These are phyloP conservation scores for Tenebrio molitor DNA, from an alignment of 1,140 invertebrate species.

Conservation along the genomic window DNA sequence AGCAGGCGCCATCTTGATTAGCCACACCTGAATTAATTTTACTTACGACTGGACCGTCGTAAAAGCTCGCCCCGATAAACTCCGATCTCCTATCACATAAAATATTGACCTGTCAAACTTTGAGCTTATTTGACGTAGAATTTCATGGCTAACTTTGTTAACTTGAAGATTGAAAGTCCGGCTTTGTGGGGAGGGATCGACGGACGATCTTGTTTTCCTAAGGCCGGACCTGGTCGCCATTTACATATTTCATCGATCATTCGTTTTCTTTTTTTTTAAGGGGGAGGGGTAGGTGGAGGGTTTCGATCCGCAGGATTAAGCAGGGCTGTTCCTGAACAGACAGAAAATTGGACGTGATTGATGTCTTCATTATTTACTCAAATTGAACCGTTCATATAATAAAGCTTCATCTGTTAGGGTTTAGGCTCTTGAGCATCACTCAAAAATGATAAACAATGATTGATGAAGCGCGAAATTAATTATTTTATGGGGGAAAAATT, in stretches of 20 bases:
- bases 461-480: constrained; percentile 41
- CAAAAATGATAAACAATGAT: constrained; percentile 46
- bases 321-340: neutral
- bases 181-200: neutral
- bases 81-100: too few relatives aligned
- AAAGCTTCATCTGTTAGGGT: constrained; percentile 42
- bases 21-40: neutral
- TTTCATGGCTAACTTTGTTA: too few relatives aligned
- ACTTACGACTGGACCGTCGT: too few relatives aligned
- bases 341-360: constrained; percentile 21
- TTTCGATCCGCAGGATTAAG: constrained; percentile 7
- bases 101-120: too few relatives aligned
- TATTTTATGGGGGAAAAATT: constrained; percentile 11
- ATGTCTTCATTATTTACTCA: constrained; percentile 43
- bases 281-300: too few relatives aligned
- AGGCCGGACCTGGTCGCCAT: neutral
- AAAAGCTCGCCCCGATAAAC: too few relatives aligned
- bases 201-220: neutral
- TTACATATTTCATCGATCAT: constrained; percentile 8
- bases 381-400: constrained; percentile 42
- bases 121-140: too few relatives aligned
- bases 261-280: neutral
- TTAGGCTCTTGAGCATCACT: constrained; percentile 37
- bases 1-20: too few relatives aligned
- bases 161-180: too few relatives aligned